Conservation (phyloP, 2,888 invertebrate genomes). For the Pseudococcus viburni region DNA sequence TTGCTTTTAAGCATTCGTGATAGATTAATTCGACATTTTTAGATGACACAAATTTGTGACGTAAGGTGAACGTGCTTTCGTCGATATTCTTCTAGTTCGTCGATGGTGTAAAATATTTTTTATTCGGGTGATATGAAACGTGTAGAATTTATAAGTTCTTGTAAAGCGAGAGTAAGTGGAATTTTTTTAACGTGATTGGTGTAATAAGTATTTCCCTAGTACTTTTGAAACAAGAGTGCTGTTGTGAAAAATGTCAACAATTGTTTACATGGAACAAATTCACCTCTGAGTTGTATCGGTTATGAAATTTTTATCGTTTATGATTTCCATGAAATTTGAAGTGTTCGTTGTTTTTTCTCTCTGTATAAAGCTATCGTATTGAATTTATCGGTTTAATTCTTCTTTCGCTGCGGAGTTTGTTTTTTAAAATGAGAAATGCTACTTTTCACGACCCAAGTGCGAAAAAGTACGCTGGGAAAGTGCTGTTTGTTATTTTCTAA, state of each 20-base stretch:
- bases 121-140: background rate
- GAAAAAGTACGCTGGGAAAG: background rate
- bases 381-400: background rate
- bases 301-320: background rate
- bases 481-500: background rate
- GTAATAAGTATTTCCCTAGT: background rate
- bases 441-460: background rate
- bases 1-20: background rate
- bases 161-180: constrained; percentile 30
- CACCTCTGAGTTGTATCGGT: constrained; percentile 2
- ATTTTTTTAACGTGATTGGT: constrained; percentile 8
- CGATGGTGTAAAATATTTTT: background rate
- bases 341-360: background rate
- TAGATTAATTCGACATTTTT: constrained; percentile 15
- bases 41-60: constrained; percentile 27
- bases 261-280: background rate
- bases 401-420: background rate
- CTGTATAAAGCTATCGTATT: background rate
- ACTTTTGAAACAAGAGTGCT: background rate
- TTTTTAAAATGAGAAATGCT: background rate
- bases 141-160: constrained; percentile 13
- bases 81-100: background rate
- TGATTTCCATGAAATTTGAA: background rate
- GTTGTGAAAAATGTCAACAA: background rate
- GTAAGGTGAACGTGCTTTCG: constrained; percentile 13